Evolutionary conservation across 2,113 vertebrate genomes (phyloP).

Genomic region (Pterophyllum scalare): DNA sequence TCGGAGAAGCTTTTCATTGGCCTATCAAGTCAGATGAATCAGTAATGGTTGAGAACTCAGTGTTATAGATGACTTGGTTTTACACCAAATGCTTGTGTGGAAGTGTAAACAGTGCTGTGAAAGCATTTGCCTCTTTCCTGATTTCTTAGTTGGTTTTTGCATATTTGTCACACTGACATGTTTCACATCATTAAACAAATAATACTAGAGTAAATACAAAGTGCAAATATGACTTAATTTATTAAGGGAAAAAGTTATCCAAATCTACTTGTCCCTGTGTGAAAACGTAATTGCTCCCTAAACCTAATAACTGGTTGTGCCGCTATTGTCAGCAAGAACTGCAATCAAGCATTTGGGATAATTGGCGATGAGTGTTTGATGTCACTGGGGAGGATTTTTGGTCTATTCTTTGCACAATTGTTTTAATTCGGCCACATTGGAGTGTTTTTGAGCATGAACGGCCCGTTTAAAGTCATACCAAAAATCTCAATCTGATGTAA

Average conservation of each 20-base stretch:
- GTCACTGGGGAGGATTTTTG: neutral
- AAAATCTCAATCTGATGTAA: neutral
- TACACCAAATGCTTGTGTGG: neutral
- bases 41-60: neutral
- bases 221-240: neutral
- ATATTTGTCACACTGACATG: neutral
- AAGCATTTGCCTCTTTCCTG: neutral
- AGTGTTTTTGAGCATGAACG: neutral
- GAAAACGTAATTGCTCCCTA: neutral
- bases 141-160: neutral
- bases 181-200: neutral
- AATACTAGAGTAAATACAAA: neutral
- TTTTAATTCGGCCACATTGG: neutral
- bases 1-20: too few species aligned
- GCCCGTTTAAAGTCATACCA: neutral
- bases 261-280: neutral
- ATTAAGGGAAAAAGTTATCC: neutral
- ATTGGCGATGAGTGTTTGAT: neutral
- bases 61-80: neutral
- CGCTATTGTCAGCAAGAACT: neutral
- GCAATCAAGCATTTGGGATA: neutral
- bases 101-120: neutral
- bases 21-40: neutral
- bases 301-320: neutral
- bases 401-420: neutral